Evolutionary conservation across 1,140 invertebrate species (phyloP), one percentile per base, ranked within the genome.

Genomic region (Hyles euphorbiae): DNA sequence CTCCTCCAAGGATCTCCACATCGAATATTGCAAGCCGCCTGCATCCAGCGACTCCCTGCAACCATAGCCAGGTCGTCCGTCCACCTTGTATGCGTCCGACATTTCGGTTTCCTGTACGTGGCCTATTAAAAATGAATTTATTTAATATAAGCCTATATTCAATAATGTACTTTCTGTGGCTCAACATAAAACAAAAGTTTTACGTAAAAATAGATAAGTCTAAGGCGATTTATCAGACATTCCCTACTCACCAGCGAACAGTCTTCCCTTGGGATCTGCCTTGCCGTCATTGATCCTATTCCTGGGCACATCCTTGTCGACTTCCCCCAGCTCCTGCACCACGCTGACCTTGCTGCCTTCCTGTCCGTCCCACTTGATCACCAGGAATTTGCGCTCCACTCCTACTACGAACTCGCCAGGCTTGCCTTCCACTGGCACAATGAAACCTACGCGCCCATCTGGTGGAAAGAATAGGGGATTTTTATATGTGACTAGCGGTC

Each of bases 281-380:
- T 98, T 98, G 6, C 93, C 97, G 88, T 98, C 96, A 75, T 98
- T 98, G 61, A 96, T 92, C 65, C 95, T 90, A 61, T 93, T 96
- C 0, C 36, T 60, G 3, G 83, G 74, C 0, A 83, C 78, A n/a
- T 91, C 83, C 1, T 76, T 63, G 44, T 96, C 94, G 0, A 96
- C 92, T 33, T 91, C 91, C 1, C 89, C 88, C n/a, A 91, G 78
- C 12, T 90, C 81, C 45, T 90, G 70, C 1, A 91, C 70, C 3
- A 91, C 87, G 40, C 87, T 84, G 2, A 89, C 80, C 0, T 78
- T 65, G 46, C 90, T 81, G 3, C 87, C 83, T 8, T 91, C 80
- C 1, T 11, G 53, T 0, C 93, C 93, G 68, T 95, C 90, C 95
- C 95, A 97, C 58, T 91, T 88, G 0, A 97, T 72, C n/a, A 93